A percentile compares a stretch with the other conserved stretches of the same genome.
These are phyloP conservation scores for Monoplex corrugatus DNA, from an alignment of 2,888 invertebrate species.

Conservation along the genomic window DNA sequence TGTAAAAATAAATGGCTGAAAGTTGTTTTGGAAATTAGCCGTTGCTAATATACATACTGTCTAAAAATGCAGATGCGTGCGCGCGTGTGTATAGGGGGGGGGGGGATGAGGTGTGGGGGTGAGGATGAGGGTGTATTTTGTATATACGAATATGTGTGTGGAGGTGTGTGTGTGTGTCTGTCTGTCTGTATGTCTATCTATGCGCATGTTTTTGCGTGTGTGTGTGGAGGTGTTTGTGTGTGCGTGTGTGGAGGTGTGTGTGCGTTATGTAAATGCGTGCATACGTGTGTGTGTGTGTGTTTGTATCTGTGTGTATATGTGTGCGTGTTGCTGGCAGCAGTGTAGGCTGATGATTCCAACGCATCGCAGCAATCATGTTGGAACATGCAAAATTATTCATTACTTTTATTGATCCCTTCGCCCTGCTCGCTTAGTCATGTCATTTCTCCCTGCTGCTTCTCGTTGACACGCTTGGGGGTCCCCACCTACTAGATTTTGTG, in stretches of 20 bases:
- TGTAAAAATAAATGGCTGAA: no score
- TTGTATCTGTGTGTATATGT: no score
- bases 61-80: not conserved
- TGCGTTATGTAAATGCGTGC: not conserved
- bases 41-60: no score
- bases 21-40: no score
- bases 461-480: not conserved
- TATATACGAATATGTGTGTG: no score
- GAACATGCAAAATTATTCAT: constrained; percentile 19
- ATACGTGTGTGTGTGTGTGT: not conserved
- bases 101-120: not conserved
- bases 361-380: no score
- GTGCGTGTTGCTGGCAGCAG: no score
- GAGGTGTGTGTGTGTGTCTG: not conserved
- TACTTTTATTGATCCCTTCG: not conserved
- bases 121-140: not conserved
- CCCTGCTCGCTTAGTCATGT: not conserved
- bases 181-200: not conserved
- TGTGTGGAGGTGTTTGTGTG: not conserved
- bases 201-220: no score
- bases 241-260: not conserved
- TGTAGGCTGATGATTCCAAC: no score
- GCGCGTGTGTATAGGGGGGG: no score
- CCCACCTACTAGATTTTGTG: no score
- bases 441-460: constrained; percentile 11